Base-by-base conservation (phyloP, 2,797 vertebrate species). In the Hozukius guyotensis region DNA sequence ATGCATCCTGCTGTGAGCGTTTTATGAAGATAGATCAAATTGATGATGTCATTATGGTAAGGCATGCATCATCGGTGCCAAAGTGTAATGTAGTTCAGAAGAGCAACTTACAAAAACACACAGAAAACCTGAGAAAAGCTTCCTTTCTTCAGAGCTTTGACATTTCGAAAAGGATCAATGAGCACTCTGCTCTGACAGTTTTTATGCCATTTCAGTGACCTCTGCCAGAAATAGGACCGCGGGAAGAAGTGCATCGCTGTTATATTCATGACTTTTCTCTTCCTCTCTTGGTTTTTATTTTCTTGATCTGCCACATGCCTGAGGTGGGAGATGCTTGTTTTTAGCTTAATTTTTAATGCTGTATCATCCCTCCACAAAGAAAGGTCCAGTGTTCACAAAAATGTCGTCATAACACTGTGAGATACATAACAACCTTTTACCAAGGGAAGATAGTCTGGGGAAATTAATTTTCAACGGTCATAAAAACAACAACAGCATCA, bases 391-490 rank as follows among this genome's bases (percentile, higher is more conserved):
- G 78, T 85, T 88, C 60, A 63, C 22, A 56, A 70, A 82, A 36
- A 76, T 66, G 42, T 38, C 66, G 72, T 87, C 76, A 53, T 75
- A 86, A 88, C 75, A 73, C 83, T 81, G 78, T 89, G 83, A 89
- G 61, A 75, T 61, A 86, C 86, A 90, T 90, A 78, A 85, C 78
- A 89, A 90, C 71, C 75, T 83, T 92, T 92, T 88, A 81, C 64
- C 29, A 72, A 67, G 22, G 52, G 75, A 91, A 92, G 89, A 85
- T 12, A 34, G 80, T 84, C 88, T 63, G 76, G 52, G 88, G 78
- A 90, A 92, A 92, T 71, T 25, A 12, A 79, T 82, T 87, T 88
- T 86, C 46, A 78, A 81, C 5, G 56, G 78, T 84, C 34, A 81
- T 78, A 82, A 86, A 83, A 85, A 77, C 27, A 65, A 75, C 65